Evolutionary conservation across 2,888 invertebrate species (phyloP).

Genomic region (Scaptomyza flava): DNA sequence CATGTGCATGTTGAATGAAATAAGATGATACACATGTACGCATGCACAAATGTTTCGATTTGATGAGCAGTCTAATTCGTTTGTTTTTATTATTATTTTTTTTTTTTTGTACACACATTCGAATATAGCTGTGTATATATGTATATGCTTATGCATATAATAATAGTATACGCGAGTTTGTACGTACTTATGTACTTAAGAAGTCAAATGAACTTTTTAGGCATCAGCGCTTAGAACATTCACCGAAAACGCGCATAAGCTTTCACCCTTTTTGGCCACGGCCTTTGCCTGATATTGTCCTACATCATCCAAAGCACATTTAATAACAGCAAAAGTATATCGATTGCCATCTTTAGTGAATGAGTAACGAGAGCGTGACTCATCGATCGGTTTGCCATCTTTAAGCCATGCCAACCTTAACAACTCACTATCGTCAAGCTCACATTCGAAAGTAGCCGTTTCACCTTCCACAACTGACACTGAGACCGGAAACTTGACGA

Average conservation of each 20-base stretch:
- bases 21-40: constrained; percentile 24
- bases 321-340: constrained; percentile 91
- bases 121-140: background rate
- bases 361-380: constrained; percentile 90
- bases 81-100: constrained; percentile 4
- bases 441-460: constrained; percentile 91
- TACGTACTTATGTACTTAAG: background rate
- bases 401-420: constrained; percentile 93
- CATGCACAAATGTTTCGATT: constrained; percentile 1
- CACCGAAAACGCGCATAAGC: constrained; percentile 93
- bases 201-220: constrained; percentile 24
- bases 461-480: constrained; percentile 92
- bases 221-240: constrained; percentile 87
- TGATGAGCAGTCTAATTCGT: constrained; percentile 64
- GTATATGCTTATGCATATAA: too few relatives aligned
- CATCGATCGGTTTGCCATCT: constrained; percentile 95
- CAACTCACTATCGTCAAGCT: constrained; percentile 90
- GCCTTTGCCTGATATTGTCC: constrained; percentile 95
- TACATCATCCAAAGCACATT: constrained; percentile 90
- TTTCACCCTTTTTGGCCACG: constrained; percentile 93
- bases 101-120: background rate
- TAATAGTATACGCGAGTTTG: background rate
- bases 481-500: constrained; percentile 95
- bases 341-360: constrained; percentile 93
- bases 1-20: constrained; percentile 19